These are phyloP conservation scores for Thermophis baileyi DNA, from an alignment of 2,113 vertebrate species.

Conservation along the genomic window DNA sequence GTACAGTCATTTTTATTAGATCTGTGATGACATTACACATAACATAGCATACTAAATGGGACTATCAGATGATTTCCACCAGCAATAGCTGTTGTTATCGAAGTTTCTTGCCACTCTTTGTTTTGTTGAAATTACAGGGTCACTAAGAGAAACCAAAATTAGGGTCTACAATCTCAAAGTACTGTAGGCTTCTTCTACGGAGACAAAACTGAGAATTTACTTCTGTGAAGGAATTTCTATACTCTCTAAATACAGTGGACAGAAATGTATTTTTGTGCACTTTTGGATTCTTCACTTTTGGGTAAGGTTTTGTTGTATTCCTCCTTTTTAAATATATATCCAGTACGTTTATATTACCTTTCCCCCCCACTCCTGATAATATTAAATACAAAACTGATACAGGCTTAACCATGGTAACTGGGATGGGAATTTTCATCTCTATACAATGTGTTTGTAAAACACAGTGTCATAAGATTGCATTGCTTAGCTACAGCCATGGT, in stretches of 20 bases:
- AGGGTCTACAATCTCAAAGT: neutral
- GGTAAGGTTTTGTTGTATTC: neutral
- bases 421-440: neutral
- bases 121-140: neutral
- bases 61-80: neutral
- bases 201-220: neutral
- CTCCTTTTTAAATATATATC: neutral
- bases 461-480: neutral
- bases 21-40: neutral
- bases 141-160: neutral
- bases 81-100: neutral
- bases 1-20: neutral
- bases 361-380: neutral
- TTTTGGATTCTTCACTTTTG: neutral
- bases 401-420: neutral
- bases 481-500: neutral
- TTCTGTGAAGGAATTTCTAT: neutral
- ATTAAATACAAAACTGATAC: neutral
- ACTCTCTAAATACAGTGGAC: neutral
- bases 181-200: neutral
- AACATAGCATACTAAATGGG: neutral
- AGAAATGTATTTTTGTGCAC: neutral
- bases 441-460: neutral
- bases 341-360: neutral
- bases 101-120: neutral